Conservation (phyloP, 2,113 vertebrate genomes). For the Ramphastos sulfuratus region DNA sequence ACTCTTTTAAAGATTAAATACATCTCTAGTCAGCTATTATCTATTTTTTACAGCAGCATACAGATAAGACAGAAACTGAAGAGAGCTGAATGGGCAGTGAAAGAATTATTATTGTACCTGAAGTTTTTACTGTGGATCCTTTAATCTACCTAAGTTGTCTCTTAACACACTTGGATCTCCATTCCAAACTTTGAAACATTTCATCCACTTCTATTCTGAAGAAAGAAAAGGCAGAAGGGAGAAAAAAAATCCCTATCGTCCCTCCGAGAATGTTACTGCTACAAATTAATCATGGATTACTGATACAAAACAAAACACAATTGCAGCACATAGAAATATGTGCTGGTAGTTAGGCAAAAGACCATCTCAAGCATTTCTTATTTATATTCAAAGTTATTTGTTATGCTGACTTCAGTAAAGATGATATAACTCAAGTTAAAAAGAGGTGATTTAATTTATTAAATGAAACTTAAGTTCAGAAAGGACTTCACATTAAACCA, state of each 20-base stretch:
- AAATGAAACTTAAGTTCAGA: not conserved
- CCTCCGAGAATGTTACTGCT: not conserved
- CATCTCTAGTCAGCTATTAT: not conserved
- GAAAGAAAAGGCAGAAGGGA: not conserved
- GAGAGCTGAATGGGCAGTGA: not conserved
- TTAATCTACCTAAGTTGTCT: not conserved
- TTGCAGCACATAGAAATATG: not conserved
- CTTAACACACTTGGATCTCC: not conserved
- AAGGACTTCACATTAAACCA: not conserved
- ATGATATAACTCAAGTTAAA: not conserved
- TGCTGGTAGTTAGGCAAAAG: not conserved
- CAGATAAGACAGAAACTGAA: not conserved
- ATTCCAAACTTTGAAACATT: not conserved
- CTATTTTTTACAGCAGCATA: not conserved
- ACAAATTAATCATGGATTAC: not conserved
- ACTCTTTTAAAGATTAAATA: not conserved
- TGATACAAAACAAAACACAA: not conserved
- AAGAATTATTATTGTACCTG: not conserved
- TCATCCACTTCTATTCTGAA: not conserved
- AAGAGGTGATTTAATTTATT: not conserved
- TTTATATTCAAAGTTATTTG: not conserved
- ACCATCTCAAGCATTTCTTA: not conserved
- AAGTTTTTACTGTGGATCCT: not conserved
- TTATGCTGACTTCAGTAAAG: not conserved
- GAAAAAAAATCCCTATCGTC: not conserved